Evolutionary conservation across 2,888 invertebrate genomes (phyloP).

Genomic region (Ganaspis brasiliensis): DNA sequence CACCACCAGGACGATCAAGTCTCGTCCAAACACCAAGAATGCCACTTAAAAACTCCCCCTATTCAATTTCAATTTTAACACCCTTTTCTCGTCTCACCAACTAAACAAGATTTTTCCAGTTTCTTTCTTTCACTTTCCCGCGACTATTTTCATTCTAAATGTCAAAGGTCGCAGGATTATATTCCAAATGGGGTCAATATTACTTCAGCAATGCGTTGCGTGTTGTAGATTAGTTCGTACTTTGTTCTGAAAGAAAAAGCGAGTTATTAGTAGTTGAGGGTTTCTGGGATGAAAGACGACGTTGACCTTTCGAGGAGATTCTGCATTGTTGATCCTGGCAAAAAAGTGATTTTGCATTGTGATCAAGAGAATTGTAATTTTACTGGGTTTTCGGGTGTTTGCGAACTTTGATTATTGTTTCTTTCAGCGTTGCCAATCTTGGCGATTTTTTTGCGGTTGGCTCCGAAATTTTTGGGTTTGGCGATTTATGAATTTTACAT

Average conservation of each 20-base stretch:
- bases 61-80: not conserved
- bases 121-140: not conserved
- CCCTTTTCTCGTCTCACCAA: not conserved
- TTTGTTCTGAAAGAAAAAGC: slow-evolving; percentile 71
- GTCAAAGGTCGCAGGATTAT: not conserved
- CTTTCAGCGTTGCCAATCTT: too few relatives aligned
- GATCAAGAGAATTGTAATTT: too few relatives aligned
- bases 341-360: too few relatives aligned
- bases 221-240: slow-evolving; percentile 73
- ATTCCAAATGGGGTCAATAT: slow-evolving; percentile 62
- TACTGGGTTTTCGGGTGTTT: too few relatives aligned
- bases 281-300: slow-evolving; percentile 53
- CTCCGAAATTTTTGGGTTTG: too few relatives aligned
- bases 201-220: slow-evolving; percentile 62
- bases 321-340: not conserved
- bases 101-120: not conserved
- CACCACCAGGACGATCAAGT: slow-evolving; percentile 62
- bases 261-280: slow-evolving; percentile 55
- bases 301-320: slow-evolving; percentile 2
- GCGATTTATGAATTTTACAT: too few relatives aligned
- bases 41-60: not conserved
- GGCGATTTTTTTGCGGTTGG: too few relatives aligned
- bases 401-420: too few relatives aligned
- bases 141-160: not conserved
- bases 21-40: slow-evolving; percentile 39